Base-by-base conservation (phyloP, 2,888 invertebrate species). In the Euzetes globulus region DNA sequence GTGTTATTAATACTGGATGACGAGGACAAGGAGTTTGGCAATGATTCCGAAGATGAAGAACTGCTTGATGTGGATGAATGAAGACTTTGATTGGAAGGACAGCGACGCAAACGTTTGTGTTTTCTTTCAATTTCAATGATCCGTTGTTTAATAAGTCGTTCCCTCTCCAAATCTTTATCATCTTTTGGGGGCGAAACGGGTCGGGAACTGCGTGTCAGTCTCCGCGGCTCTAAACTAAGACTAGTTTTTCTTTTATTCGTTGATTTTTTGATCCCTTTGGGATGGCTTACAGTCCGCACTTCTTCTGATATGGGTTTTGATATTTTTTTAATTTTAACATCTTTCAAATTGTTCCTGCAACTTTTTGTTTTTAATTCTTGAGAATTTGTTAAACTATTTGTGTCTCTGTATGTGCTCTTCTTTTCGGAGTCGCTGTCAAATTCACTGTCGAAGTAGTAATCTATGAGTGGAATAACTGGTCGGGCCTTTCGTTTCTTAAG, bases 31-130 rank as follows among this genome's bases (percentile, higher is more conserved):
- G 71, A 71, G 29, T 71, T 52, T 71, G 71, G 71, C 47, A 71
- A 47, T 22, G 71, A 71, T 71, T 71, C 71, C 1, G 71, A 71
- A 17, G 68, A 68, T 5, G 71, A 71, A 27, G 47, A 47, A 65
- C 65, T 65, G 37, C 37, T 65, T 19, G 65, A 65, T n/a, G 65
- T n/a, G 1, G 71, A 52, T 22, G 71, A 71, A 29, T 71, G 50
- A 27, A 71, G 50, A 45, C 71, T 71, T 47, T 50, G 29, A 52
- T 52, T 25, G 9, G 71, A 71, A 47, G 52, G 71, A 71, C 27
- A 71, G 13, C 71, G 25, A 29, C 52, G 50, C 50, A 71, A 71
- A 45, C 65, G 65, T 41, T 65, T 65, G 65, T 65, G 65, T 19
- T 65, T 65, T 65, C n/a, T 65, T n/a, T 65, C 65, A 19, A 65